Evolutionary conservation across 2,797 vertebrate species (phyloP).

Genomic region (Brotula barbata): DNA sequence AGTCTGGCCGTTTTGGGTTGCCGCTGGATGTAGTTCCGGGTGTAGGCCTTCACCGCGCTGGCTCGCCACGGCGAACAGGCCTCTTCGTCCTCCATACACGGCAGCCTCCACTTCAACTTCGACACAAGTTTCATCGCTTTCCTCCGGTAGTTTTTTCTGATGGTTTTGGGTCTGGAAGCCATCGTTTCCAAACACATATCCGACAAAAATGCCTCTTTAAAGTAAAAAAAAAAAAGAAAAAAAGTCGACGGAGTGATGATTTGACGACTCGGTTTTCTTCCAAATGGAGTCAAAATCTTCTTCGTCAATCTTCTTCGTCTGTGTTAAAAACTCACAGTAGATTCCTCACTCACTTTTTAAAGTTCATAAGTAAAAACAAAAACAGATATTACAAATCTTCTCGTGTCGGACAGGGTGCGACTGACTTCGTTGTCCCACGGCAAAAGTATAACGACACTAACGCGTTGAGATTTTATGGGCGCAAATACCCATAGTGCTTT

Average conservation of each 20-base stretch:
- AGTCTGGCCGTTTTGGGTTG: slow-evolving; percentile 18
- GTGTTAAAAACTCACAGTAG: too few species aligned
- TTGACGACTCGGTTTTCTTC: neutral
- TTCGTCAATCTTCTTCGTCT: too few species aligned
- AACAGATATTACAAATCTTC: too few species aligned
- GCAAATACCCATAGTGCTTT: slow-evolving; percentile 51
- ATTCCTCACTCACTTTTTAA: too few species aligned
- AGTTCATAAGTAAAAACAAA: too few species aligned
- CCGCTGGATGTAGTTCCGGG: slow-evolving; percentile 24
- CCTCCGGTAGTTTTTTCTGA: neutral
- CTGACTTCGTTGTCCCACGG: rapidly evolving
- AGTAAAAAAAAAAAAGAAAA: neutral
- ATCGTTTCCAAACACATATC: slow-evolving; percentile 70
- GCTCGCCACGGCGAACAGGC: slow-evolving; percentile 7
- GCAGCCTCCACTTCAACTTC: slow-evolving; percentile 13
- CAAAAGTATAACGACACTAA: neutral
- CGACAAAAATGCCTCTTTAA: neutral
- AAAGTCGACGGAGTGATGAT: neutral
- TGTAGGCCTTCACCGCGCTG: neutral
- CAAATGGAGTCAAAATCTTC: rapidly evolving
- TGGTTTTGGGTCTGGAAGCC: slow-evolving; percentile 33
- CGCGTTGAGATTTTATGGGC: slow-evolving; percentile 31
- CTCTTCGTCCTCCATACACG: slow-evolving; percentile 25
- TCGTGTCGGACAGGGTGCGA: too few species aligned
- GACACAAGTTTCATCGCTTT: slow-evolving; percentile 17